Conservation (phyloP, 2,888 invertebrate genomes). For the Helobdella robusta region DNA sequence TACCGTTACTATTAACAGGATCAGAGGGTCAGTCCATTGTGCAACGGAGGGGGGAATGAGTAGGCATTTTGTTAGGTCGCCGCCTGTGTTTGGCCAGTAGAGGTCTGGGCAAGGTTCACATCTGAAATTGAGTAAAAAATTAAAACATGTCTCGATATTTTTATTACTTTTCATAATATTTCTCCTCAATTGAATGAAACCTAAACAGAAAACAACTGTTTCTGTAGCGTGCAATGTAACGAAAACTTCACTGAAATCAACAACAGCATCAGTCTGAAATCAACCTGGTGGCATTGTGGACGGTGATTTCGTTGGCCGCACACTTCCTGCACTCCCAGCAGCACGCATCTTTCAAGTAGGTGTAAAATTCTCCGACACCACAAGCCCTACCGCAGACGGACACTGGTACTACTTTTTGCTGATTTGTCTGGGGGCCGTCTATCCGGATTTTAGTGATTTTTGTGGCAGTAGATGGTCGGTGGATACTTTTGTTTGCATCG, state of each 20-base stretch:
- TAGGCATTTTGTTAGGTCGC: conserved; percentile 25
- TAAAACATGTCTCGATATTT: too few relatives aligned
- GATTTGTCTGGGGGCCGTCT: neutral
- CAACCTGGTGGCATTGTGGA: conserved; percentile 37
- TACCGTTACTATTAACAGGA: conserved; percentile 26
- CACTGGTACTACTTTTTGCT: conserved; percentile 9
- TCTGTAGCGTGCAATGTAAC: too few relatives aligned
- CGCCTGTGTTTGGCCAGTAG: conserved; percentile 33
- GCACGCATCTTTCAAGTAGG: conserved; percentile 40
- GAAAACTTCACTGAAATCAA: too few relatives aligned
- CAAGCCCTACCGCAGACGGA: conserved; percentile 33
- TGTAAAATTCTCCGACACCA: conserved; percentile 37
- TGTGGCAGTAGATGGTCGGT: neutral
- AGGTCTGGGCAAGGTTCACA: conserved; percentile 37
- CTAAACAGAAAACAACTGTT: too few relatives aligned
- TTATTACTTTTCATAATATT: too few relatives aligned
- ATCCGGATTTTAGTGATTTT: neutral
- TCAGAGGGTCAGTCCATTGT: conserved; percentile 32
- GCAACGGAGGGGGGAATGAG: conserved; percentile 26
- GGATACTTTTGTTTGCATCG: neutral
- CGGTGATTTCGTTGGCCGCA: conserved; percentile 39
- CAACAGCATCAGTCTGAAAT: too few relatives aligned
- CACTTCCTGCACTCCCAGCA: conserved; percentile 42
- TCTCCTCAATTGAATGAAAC: too few relatives aligned
- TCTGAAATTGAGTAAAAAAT: too few relatives aligned